These are phyloP conservation scores for Idaea straminata DNA, from an alignment of 2,888 invertebrate genomes.

Conservation along the genomic window DNA sequence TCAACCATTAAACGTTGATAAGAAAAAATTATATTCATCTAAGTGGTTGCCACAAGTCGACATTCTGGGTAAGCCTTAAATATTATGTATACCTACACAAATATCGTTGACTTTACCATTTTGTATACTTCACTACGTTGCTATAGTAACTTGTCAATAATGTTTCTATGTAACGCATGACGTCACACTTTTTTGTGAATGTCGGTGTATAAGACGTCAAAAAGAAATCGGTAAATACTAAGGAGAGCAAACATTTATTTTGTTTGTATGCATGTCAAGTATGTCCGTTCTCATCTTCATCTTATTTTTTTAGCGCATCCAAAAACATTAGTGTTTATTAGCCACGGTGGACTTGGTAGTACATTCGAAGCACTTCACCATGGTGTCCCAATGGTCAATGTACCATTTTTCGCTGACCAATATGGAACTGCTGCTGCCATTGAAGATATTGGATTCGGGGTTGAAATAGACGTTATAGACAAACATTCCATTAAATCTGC, in stretches of 20 bases:
- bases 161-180: too few species aligned
- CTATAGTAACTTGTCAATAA: too few species aligned
- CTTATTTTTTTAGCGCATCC: slow-evolving; percentile 77
- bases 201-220: too few species aligned
- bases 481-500: slow-evolving; percentile 74
- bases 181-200: too few species aligned
- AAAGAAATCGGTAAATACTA: too few species aligned
- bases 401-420: slow-evolving; percentile 82
- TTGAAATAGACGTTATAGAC: slow-evolving; percentile 67
- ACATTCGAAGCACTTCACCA: slow-evolving; percentile 81
- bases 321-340: slow-evolving; percentile 79
- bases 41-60: slow-evolving; percentile 88
- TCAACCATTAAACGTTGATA: slow-evolving; percentile 76
- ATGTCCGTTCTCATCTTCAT: too few species aligned
- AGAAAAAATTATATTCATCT: slow-evolving; percentile 81
- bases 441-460: slow-evolving; percentile 78
- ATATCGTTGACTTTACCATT: too few species aligned
- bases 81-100: background rate
- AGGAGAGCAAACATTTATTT: too few species aligned
- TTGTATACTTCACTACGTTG: too few species aligned
- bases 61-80: slow-evolving; percentile 78
- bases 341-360: slow-evolving; percentile 81
- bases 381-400: slow-evolving; percentile 80
- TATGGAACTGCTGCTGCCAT: slow-evolving; percentile 79
- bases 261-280: too few species aligned